Evolutionary conservation across 2,888 invertebrate genomes (phyloP).

Genomic region (Abrostola triplasia): DNA sequence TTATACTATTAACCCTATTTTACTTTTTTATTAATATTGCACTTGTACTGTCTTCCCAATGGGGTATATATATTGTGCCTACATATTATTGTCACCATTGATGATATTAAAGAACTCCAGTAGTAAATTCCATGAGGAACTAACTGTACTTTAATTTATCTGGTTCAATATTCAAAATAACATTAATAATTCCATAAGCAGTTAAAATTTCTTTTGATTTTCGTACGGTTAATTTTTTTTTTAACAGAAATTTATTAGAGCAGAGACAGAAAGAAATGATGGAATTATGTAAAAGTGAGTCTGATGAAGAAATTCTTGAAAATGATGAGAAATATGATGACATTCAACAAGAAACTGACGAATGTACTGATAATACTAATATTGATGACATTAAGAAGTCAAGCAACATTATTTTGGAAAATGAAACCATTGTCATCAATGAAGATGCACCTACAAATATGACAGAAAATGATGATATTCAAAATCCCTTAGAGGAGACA

Average conservation of each 20-base stretch:
- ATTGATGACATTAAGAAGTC: constrained; percentile 15
- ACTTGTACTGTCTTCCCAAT: too few relatives aligned
- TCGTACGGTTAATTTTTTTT: neutral
- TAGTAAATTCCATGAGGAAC: too few relatives aligned
- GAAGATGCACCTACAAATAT: constrained; percentile 6
- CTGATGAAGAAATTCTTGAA: constrained; percentile 53
- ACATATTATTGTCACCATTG: too few relatives aligned
- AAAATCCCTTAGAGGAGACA: constrained; percentile 22
- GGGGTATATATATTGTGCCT: too few relatives aligned
- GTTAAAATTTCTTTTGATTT: too few relatives aligned
- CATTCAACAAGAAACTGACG: constrained; percentile 11
- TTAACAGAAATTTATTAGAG: constrained; percentile 90
- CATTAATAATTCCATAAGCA: too few relatives aligned
- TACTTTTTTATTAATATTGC: neutral
- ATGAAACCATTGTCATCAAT: constrained; percentile 4
- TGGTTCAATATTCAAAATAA: too few relatives aligned
- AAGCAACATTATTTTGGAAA: constrained; percentile 6
- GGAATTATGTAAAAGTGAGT: constrained; percentile 92
- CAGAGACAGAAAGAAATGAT: constrained; percentile 92
- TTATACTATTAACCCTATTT: neutral
- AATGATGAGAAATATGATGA: constrained; percentile 33
- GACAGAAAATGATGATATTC: constrained; percentile 15
- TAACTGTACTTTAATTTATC: too few relatives aligned
- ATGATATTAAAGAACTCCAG: too few relatives aligned
- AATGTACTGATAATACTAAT: constrained; percentile 1